These are phyloP conservation scores for Centropus unirufus DNA, from an alignment of 2,113 vertebrate genomes.

Conservation along the genomic window DNA sequence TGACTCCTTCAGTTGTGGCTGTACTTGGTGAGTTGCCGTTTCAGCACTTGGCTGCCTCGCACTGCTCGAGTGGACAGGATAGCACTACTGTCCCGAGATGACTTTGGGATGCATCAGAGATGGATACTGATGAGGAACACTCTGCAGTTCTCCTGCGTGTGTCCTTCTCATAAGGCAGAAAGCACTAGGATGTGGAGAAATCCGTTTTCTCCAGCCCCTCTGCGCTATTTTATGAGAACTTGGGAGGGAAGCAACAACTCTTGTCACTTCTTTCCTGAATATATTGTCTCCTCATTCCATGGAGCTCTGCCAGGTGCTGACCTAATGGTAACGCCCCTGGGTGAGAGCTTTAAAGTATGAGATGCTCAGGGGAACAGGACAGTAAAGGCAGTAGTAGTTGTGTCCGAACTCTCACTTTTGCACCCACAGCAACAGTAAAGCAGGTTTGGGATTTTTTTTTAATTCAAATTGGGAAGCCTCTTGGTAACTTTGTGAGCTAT, in stretches of 20 bases:
- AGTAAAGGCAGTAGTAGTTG: neutral
- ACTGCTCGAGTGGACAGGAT: constrained; percentile 6
- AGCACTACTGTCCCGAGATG: constrained; percentile 6
- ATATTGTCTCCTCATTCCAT: neutral
- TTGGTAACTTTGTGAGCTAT: neutral
- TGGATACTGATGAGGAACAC: neutral
- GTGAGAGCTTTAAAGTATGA: neutral
- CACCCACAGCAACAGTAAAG: neutral
- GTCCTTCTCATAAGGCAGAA: neutral
- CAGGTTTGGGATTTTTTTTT: neutral
- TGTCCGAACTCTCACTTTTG: neutral
- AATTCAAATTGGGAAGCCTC: neutral
- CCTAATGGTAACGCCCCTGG: neutral
- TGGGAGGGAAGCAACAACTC: neutral
- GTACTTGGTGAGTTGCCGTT: neutral
- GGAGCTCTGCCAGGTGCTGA: constrained; percentile 13
- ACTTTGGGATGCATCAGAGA: neutral
- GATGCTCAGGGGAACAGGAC: neutral
- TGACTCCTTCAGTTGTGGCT: neutral
- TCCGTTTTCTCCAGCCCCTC: neutral
- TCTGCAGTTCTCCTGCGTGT: neutral
- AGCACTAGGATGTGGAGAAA: neutral
- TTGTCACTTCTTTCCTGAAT: neutral
- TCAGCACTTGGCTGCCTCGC: constrained; percentile 29
- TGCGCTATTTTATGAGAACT: neutral